These are phyloP conservation scores for Eucidaris tribuloides DNA, from an alignment of 35 echinoderm and acorn worm species.

Conservation along the genomic window DNA sequence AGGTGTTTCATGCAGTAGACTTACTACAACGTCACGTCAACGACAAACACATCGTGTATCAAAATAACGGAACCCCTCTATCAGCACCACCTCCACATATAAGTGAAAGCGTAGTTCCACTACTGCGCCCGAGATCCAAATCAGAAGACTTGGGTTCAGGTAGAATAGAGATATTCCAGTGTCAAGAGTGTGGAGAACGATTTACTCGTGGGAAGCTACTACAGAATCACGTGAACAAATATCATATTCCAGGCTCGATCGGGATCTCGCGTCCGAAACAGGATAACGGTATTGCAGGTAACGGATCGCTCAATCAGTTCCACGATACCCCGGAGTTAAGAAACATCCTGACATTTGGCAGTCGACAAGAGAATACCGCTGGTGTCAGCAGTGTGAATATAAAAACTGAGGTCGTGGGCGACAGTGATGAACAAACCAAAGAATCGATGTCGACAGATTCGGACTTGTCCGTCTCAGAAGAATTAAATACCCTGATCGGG, in stretches of 20 bases:
- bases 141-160: background rate
- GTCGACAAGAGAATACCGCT: background rate
- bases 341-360: background rate
- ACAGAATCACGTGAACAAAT: slow-evolving; percentile 25
- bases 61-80: background rate
- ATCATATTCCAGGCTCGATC: slow-evolving; percentile 11
- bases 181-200: background rate
- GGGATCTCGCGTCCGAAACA: too few species aligned
- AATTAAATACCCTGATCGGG: too few species aligned
- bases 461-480: too few species aligned
- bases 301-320: background rate
- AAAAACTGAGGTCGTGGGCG: too few species aligned
- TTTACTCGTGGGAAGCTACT: slow-evolving; percentile 16
- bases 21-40: slow-evolving; percentile 13
- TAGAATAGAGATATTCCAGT: background rate
- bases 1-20: background rate
- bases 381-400: too few species aligned
- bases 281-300: background rate
- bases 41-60: background rate
- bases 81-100: background rate
- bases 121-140: background rate
- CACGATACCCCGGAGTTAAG: background rate
- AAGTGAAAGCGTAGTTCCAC: background rate
- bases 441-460: too few species aligned
- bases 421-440: too few species aligned